A percentile compares a stretch with the other conserved stretches of the same genome.
Evolutionary conservation across 2,888 invertebrate genomes (phyloP).

Genomic region (Ashinkailepas kermadecensis): DNA sequence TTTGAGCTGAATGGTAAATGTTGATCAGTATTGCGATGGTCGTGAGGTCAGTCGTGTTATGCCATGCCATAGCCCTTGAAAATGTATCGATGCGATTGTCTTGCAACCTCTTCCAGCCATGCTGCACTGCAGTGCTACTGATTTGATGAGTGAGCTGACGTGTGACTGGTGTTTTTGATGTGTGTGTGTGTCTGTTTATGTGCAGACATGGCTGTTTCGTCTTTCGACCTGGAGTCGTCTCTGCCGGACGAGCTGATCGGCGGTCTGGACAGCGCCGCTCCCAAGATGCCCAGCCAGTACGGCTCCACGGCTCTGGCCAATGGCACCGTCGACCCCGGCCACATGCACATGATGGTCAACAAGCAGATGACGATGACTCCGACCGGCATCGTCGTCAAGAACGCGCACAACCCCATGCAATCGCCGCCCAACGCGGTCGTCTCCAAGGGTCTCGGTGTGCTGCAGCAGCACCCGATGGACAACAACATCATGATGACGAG

Average conservation of each 20-base stretch:
- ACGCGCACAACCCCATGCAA: neutral
- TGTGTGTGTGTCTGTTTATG: neutral
- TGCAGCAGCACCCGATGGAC: neutral
- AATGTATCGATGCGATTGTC: no score
- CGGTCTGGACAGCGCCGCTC: neutral
- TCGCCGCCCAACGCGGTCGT: neutral
- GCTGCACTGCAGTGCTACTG: neutral
- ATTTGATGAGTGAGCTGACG: neutral
- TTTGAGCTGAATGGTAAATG: no score
- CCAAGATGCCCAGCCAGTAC: neutral
- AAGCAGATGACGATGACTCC: neutral
- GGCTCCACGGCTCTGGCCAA: neutral
- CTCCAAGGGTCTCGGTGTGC: neutral
- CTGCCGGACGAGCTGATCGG: constrained; percentile 23
- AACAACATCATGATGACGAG: neutral
- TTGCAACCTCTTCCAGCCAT: no score
- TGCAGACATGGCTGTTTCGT: constrained; percentile 2
- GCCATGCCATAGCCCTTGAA: no score
- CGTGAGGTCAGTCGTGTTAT: no score
- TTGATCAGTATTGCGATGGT: no score
- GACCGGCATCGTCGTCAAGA: neutral
- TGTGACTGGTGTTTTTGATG: neutral
- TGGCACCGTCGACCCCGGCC: neutral
- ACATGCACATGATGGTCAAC: neutral
- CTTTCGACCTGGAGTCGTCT: constrained; percentile 18